These are phyloP conservation scores for Pelagia noctiluca DNA, from an alignment of 30 jellyfish, hydroid and myxozoan species.

Conservation along the genomic window DNA sequence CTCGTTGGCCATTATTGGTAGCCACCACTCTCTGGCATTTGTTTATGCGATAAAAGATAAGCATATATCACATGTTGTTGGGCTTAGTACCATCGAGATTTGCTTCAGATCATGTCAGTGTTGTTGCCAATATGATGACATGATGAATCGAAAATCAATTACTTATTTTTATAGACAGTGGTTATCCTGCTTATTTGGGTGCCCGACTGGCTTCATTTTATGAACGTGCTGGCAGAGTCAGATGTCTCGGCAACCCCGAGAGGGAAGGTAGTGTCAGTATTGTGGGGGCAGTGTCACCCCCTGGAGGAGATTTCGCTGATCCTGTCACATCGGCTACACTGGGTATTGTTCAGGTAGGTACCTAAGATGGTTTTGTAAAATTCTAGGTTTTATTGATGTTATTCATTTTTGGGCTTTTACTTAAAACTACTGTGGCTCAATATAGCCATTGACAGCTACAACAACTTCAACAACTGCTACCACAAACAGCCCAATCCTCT, in stretches of 20 bases:
- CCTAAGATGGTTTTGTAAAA: background rate
- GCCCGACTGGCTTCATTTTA: slow-evolving; percentile 99
- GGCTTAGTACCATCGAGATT: too few relatives aligned
- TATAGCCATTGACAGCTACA: too few relatives aligned
- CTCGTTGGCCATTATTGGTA: too few relatives aligned
- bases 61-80: too few relatives aligned
- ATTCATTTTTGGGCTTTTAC: too few relatives aligned
- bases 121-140: too few relatives aligned
- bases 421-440: too few relatives aligned
- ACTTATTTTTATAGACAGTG: slow-evolving; percentile 82
- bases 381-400: background rate
- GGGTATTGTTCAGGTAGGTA: slow-evolving; percentile 97
- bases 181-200: slow-evolving; percentile 99
- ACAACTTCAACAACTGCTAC: too few relatives aligned
- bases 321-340: slow-evolving; percentile 99
- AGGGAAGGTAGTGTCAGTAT: slow-evolving; percentile 99
- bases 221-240: slow-evolving; percentile 99
- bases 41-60: too few relatives aligned
- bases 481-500: background rate
- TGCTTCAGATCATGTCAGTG: too few relatives aligned
- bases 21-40: too few relatives aligned
- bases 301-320: slow-evolving; percentile 99
- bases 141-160: too few relatives aligned
- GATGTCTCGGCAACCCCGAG: slow-evolving; percentile 96
- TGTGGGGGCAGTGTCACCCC: slow-evolving; percentile 99